Conservation (phyloP, 37 sponge, comb jelly and placozoan genomes). For the Beroe forskalii region DNA sequence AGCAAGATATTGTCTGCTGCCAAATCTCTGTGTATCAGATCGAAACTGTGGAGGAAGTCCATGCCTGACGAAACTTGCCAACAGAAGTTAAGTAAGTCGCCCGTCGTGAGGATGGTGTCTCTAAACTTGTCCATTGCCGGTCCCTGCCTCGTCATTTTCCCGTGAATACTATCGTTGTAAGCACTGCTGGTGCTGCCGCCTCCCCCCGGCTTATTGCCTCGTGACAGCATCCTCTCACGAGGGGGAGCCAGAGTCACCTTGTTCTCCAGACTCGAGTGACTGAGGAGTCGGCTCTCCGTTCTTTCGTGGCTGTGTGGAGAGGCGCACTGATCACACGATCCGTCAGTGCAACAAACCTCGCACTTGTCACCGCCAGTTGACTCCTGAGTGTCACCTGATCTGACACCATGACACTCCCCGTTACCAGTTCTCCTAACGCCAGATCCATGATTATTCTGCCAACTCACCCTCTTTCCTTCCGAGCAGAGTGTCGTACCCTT, state of each 20-base stretch:
- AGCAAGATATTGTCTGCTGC: constrained; percentile 45
- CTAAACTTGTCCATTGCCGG: background rate
- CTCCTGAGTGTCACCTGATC: background rate
- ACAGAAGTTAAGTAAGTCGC: constrained; percentile 16
- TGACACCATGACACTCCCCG: background rate
- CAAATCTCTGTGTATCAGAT: constrained; percentile 42
- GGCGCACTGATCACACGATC: background rate
- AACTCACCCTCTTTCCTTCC: background rate
- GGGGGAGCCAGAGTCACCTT: background rate
- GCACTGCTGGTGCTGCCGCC: background rate
- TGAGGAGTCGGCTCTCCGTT: background rate
- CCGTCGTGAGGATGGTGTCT: constrained; percentile 7
- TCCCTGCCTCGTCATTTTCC: constrained; percentile 23
- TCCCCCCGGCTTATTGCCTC: background rate
- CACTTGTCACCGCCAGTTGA: background rate
- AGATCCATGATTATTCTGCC: background rate
- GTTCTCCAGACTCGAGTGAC: background rate
- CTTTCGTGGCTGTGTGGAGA: background rate
- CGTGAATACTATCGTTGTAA: constrained; percentile 57
- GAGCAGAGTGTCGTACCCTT: background rate
- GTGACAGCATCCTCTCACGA: constrained; percentile 16
- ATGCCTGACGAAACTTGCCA: constrained; percentile 41
- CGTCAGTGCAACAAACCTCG: background rate
- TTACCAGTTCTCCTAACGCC: background rate
- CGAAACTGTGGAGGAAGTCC: constrained; percentile 59